Evolutionary conservation across 1,140 invertebrate genomes (phyloP).

Genomic region (Cyphomyrmex costatus): DNA sequence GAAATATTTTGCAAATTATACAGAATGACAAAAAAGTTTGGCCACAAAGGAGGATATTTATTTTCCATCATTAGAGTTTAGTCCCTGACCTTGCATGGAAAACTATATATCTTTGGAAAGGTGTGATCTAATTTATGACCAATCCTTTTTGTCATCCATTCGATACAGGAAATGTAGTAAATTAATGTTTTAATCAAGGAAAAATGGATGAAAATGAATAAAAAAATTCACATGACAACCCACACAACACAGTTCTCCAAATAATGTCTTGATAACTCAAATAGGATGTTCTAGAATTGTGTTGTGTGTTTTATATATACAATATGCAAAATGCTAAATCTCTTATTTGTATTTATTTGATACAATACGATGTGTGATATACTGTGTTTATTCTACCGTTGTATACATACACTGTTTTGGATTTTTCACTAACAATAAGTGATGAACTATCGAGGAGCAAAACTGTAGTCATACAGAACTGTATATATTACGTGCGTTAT

Average conservation of each 20-base stretch:
- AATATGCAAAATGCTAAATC: constrained; percentile 11
- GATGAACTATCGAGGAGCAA: neutral
- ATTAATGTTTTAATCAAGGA: neutral
- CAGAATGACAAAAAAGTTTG: neutral
- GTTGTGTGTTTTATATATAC: neutral
- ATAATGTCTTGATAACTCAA: no score
- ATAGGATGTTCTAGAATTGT: no score
- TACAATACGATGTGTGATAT: constrained; percentile 6
- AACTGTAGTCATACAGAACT: constrained; percentile 6
- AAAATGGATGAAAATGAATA: neutral
- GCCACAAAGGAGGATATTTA: no score
- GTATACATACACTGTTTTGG: neutral
- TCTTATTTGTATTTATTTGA: neutral
- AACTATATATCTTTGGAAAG: no score
- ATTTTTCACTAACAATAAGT: constrained; percentile 14
- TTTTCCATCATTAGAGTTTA: no score
- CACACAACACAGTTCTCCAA: no score
- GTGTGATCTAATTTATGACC: no score
- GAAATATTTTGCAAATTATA: constrained; percentile 28
- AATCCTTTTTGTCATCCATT: no score
- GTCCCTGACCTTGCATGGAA: no score
- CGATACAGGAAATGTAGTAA: no score
- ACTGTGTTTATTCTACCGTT: neutral
- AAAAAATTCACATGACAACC: neutral
- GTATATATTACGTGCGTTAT: neutral